phyloP scores from a whole-genome alignment of 2,888 invertebrate genomes.

The Amblyjoppa proteus region DNA sequence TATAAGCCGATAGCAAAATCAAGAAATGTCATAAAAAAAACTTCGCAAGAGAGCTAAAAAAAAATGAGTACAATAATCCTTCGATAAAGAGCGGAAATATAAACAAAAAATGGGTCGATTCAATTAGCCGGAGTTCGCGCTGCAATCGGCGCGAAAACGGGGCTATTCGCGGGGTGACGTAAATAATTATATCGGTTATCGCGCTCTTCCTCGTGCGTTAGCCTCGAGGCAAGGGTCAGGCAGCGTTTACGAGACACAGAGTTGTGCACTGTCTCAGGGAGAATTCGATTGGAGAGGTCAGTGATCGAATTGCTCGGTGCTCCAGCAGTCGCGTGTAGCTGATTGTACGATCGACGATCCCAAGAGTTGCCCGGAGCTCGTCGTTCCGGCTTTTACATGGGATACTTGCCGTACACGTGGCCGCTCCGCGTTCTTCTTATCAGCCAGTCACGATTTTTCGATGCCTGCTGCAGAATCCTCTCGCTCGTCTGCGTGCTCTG shows the following conservation, averaged over 20 bases:
- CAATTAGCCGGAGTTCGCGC: conserved; percentile 15
- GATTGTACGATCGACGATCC: conserved; percentile 1
- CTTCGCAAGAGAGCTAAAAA: conserved; percentile 29
- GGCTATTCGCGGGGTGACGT: conserved; percentile 10
- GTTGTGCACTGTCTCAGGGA: conserved; percentile 14
- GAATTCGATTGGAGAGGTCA: conserved; percentile 51
- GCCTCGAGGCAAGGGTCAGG: conserved; percentile 45
- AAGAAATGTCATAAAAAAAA: conserved; percentile 9
- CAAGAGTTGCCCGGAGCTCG: neutral
- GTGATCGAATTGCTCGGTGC: conserved; percentile 41
- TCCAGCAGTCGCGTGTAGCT: neutral
- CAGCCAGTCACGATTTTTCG: conserved; percentile 71
- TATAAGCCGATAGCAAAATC: conserved; percentile 34
- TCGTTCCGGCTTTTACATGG: conserved; percentile 65
- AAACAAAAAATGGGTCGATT: conserved; percentile 41
- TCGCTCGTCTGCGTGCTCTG: conserved; percentile 73
- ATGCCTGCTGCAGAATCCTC: conserved; percentile 48
- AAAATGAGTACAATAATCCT: conserved; percentile 34
- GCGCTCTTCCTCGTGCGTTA: conserved; percentile 20
- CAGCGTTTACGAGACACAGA: conserved; percentile 2
- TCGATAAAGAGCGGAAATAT: neutral
- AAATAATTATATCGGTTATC: conserved; percentile 49
- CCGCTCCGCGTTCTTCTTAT: conserved; percentile 78
- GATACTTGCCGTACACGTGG: conserved; percentile 78
- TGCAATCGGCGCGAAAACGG: conserved; percentile 33